Evolutionary conservation across 1,140 invertebrate genomes (phyloP).

Genomic region (Calephelis virginiensis): DNA sequence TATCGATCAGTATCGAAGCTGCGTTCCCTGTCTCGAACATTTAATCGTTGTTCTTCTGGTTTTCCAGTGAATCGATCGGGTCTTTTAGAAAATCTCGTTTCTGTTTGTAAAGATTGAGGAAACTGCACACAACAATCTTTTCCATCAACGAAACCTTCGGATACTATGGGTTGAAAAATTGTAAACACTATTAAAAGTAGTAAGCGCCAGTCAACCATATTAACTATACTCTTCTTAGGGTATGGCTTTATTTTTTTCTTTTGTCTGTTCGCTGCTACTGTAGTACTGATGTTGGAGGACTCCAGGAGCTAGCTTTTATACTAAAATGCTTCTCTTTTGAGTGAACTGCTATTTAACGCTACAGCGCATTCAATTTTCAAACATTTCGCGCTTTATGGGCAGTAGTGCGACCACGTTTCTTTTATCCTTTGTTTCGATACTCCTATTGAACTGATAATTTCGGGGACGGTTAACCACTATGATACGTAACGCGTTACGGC

Average conservation of each 20-base stretch:
- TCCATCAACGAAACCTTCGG: constrained; percentile 62
- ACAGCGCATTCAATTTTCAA: constrained; percentile 67
- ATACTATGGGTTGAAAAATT: constrained; percentile 50
- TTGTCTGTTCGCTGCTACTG: constrained; percentile 41
- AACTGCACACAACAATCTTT: constrained; percentile 48
- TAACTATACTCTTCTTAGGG: constrained; percentile 45
- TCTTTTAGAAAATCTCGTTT: constrained; percentile 22
- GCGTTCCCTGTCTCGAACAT: not conserved
- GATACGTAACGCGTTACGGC: no score
- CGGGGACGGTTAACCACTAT: not conserved
- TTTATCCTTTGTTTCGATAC: constrained; percentile 19
- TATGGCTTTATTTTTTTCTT: constrained; percentile 38
- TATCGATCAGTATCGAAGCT: constrained; percentile 17
- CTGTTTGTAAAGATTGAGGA: constrained; percentile 25
- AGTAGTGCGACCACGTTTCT: constrained; percentile 1
- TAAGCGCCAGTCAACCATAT: constrained; percentile 72
- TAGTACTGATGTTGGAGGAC: constrained; percentile 47
- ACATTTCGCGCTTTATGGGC: constrained; percentile 20
- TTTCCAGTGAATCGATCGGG: constrained; percentile 13
- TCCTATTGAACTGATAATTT: not conserved
- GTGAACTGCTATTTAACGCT: constrained; percentile 64
- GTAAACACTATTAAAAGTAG: constrained; percentile 55
- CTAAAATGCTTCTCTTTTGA: constrained; percentile 32
- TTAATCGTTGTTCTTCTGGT: not conserved
- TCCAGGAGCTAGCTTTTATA: constrained; percentile 52